Percentiles rank a stretch among this genome's conserved stretches.
phyloP scores from a whole-genome alignment of 1,140 invertebrate species.

The Zaprionus lachaisei region DNA sequence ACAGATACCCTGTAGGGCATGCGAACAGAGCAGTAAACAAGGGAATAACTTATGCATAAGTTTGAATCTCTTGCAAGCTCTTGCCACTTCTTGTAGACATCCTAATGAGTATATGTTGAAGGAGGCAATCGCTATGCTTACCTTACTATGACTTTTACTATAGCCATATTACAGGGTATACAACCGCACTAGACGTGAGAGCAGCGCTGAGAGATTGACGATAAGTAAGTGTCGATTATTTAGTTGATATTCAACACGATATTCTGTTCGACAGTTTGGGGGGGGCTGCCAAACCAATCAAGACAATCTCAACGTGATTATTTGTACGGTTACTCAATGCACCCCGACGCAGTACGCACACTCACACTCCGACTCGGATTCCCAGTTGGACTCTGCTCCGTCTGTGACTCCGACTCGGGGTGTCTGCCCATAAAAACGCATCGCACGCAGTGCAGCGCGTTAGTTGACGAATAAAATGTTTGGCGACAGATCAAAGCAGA shows the following conservation, averaged over 20 bases:
- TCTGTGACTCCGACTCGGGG: not conserved
- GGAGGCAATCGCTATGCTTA: too few relatives aligned
- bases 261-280: not conserved
- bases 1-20: not conserved
- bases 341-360: not conserved
- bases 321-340: not conserved
- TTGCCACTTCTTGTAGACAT: not conserved
- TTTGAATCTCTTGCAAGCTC: too few relatives aligned
- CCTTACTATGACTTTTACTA: too few relatives aligned
- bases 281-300: not conserved
- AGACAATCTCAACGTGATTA: not conserved
- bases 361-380: not conserved
- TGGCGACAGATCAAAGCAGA: not conserved
- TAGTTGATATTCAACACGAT: not conserved
- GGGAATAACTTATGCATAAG: too few relatives aligned
- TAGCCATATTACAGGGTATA: not conserved
- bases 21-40: too few relatives aligned
- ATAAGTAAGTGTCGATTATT: not conserved
- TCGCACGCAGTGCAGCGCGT: slow-evolving; percentile 8
- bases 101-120: not conserved
- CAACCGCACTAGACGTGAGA: not conserved
- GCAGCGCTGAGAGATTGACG: not conserved
- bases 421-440: slow-evolving; percentile 32
- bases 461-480: slow-evolving; percentile 32
- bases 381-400: not conserved